A percentile compares a stretch with the other conserved stretches of the same genome.
These are phyloP conservation scores for Sphaerophoria rueppellii DNA, from an alignment of 2,888 invertebrate genomes.

Conservation along the genomic window DNA sequence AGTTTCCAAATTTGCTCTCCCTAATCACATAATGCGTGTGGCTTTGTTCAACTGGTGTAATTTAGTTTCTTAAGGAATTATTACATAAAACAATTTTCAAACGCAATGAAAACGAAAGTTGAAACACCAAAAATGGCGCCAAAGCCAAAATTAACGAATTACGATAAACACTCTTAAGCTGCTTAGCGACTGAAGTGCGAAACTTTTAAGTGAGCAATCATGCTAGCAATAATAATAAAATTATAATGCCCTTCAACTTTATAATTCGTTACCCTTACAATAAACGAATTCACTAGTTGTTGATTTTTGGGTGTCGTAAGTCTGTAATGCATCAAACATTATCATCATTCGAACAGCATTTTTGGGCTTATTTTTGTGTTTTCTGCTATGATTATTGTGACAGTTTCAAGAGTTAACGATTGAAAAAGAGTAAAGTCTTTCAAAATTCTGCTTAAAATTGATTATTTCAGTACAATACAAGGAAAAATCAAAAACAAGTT, in stretches of 20 bases:
- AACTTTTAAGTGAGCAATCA: background rate
- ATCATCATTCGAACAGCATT: too few species aligned
- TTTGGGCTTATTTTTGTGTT: too few species aligned
- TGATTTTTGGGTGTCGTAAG: too few species aligned
- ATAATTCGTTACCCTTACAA: too few species aligned
- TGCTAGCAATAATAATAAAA: background rate
- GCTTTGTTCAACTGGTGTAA: background rate
- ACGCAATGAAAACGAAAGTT: slow-evolving; percentile 21
- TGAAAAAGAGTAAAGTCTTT: too few species aligned
- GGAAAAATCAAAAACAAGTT: background rate
- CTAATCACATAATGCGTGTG: slow-evolving; percentile 19
- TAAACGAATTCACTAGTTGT: too few species aligned
- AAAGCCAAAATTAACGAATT: background rate
- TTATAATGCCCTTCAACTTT: slow-evolving; percentile 6
- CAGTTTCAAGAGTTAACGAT: too few species aligned
- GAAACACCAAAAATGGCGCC: background rate
- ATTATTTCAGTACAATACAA: too few species aligned
- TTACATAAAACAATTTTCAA: slow-evolving; percentile 17
- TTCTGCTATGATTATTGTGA: too few species aligned
- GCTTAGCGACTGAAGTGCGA: slow-evolving; percentile 6
- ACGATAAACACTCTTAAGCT: background rate
- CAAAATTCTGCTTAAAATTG: too few species aligned
- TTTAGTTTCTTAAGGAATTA: slow-evolving; percentile 31
- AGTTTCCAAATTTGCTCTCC: slow-evolving; percentile 13
- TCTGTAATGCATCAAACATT: too few species aligned